Base-by-base conservation (phyloP, 2,797 vertebrate species). In the Premnoplex brunnescens region DNA sequence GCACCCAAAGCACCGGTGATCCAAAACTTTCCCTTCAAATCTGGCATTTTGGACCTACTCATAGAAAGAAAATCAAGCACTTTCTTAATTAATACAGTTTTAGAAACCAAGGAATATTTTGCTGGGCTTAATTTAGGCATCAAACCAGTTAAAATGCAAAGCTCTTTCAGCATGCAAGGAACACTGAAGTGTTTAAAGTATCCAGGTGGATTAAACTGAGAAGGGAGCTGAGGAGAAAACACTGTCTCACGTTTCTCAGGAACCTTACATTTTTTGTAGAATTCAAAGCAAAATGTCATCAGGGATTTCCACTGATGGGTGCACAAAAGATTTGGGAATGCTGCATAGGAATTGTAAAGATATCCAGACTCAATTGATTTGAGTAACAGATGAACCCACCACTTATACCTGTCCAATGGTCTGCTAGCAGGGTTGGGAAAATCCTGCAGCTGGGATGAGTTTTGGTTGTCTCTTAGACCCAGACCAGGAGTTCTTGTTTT, bases 31-130 rank as follows among this genome's bases (percentile, higher is more conserved):
- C 36, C 39, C n/a, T 89, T 89, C 72, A 94, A 74, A 91, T 79
- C 55, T 85, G 43, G 81, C 24, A 21, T 12, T 72, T 89, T 94
- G 55, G 85, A 60, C 28, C 37, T 86, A 82, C 36, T 73, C 79
- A 75, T 6, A 71, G 60, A 72, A 67, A 68, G 56, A 3, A 85
- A 88, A 73, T 79, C 48, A 76, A 62, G 17, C 58, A 49, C 48
- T 90, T 69, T 75, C 69, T 89, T 93, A 89, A 92, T 93, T 92
- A 90, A 96, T 94, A 91, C 56, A 4, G 8, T 68, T 93, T 95
- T 85, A 84, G 76, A 90, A 96, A 88, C 30, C 49, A 69, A 79
- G 24, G 49, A 80, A 58, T 92, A 86, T 88, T 96, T 94, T 88
- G 15, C 63, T 93, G 52, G 44, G 80, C 63, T 91, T 94, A 93